Base-by-base conservation (phyloP, 2,888 invertebrate species). In the Caenorhabditis sp. region DNA sequence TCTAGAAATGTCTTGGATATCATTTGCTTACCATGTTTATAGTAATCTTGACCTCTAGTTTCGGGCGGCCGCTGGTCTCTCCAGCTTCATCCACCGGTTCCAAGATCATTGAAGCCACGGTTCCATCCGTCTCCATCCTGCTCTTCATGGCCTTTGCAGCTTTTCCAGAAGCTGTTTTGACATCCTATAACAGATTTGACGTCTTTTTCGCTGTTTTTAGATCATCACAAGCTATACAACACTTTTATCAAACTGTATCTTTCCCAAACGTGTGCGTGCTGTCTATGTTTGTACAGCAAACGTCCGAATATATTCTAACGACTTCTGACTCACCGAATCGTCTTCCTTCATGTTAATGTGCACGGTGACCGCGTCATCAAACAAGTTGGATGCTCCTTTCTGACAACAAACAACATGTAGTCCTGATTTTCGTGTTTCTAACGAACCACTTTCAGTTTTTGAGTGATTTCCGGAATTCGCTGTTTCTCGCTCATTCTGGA, bases 21-120 rank as follows among this genome's bases (percentile, higher is more conserved):
- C n/a, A 7, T 1, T 8, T 22, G 22, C 13, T 13, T 45, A 66
- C 66, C 66, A 66, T 65, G 30, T 65, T 65, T 24, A 65, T 56
- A 1, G 66, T 66, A n/a, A 66, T 66, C 24, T 66, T 66, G 20
- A 66, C 66, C 41, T 66, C 66, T 48, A 66, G 46, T 15, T 53
- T 43, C 2, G 32, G 20, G 9, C 15, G n/a, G 0, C 8, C 13
- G 2, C 20, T 6, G 0, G 30, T 6, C 2, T 27, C 30, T 9
- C 27, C 17, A 6, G 6, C 5, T 1, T 37, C 41, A n/a, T 46
- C 39, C 1, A 35, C 35, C 1, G 52, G 15, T 11, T 48, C 56
- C 3, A 48, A 11, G 13, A 48, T 17, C n/a, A 65, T 37, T 1
- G 55, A 37, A 15, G 56, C 46, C 0, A 20, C 27, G 20, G 24